Evolutionary conservation across 2,113 vertebrate species (phyloP).

Genomic region (Aegotheles bennettii): DNA sequence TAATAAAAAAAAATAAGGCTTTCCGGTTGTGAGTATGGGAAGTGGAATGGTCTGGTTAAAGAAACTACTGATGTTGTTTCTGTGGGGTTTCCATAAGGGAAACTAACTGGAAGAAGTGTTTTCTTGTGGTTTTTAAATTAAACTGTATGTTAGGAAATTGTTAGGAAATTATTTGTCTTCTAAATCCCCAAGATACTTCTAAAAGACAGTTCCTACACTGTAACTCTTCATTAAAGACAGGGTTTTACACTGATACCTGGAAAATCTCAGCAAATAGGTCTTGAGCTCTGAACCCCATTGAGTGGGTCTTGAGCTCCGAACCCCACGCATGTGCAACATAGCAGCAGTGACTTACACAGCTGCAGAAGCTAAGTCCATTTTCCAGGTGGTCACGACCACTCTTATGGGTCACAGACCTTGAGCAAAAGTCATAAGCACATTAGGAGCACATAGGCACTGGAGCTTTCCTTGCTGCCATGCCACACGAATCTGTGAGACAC

Average conservation of each 20-base stretch:
- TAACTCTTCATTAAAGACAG: not conserved
- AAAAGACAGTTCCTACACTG: not conserved
- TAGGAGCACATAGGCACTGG: not conserved
- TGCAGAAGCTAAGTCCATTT: not conserved
- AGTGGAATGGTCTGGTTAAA: not conserved
- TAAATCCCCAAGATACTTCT: not conserved
- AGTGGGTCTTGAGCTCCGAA: not conserved
- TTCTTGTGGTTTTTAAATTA: not conserved
- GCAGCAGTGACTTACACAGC: not conserved
- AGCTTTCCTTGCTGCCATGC: not conserved
- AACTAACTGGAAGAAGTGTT: not conserved
- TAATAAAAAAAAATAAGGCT: not conserved
- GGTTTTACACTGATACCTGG: not conserved
- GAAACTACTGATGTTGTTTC: not conserved
- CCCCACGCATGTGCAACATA: rapidly evolving
- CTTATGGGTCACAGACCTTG: not conserved
- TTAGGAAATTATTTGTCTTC: not conserved
- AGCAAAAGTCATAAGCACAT: not conserved
- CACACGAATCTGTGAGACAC: not conserved
- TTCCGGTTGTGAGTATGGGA: not conserved
- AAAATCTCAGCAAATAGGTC: not conserved
- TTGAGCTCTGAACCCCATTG: no score
- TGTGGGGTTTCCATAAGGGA: not conserved
- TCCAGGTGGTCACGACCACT: not conserved
- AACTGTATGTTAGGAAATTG: not conserved